A percentile compares a stretch with the other conserved stretches of the same genome.
These are phyloP conservation scores for Oxystoma pomonae DNA, from an alignment of 2,888 invertebrate species.

Conservation along the genomic window DNA sequence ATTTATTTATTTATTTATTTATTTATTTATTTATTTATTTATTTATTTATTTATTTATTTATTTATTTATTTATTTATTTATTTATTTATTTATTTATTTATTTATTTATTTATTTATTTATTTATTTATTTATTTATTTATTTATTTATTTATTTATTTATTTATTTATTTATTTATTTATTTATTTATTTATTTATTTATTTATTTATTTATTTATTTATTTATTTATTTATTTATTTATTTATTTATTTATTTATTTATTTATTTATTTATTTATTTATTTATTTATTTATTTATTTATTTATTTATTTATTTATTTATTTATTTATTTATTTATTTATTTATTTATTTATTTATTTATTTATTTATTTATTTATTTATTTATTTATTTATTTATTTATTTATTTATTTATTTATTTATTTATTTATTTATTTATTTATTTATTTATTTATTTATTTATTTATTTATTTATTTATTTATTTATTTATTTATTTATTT, in stretches of 20 bases:
- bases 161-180: not conserved
- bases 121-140: too few relatives aligned
- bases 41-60: too few relatives aligned
- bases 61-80: too few relatives aligned
- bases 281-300: not conserved
- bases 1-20: too few relatives aligned
- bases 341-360: constrained; percentile 4
- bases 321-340: constrained; percentile 2
- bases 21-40: too few relatives aligned
- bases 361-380: not conserved
- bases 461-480: not conserved
- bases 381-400: not conserved
- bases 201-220: not conserved
- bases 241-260: constrained; percentile 1
- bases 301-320: constrained; percentile 3
- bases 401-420: not conserved
- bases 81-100: too few relatives aligned
- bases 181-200: constrained; percentile 3
- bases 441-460: not conserved
- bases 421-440: not conserved
- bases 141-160: constrained; percentile 2
- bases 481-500: not conserved
- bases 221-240: constrained; percentile 3
- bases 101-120: too few relatives aligned
- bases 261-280: constrained; percentile 3